Percentiles rank a stretch among this genome's conserved stretches.
Conservation (phyloP, 2,113 vertebrate species). For the Potamarius usumacintae region DNA sequence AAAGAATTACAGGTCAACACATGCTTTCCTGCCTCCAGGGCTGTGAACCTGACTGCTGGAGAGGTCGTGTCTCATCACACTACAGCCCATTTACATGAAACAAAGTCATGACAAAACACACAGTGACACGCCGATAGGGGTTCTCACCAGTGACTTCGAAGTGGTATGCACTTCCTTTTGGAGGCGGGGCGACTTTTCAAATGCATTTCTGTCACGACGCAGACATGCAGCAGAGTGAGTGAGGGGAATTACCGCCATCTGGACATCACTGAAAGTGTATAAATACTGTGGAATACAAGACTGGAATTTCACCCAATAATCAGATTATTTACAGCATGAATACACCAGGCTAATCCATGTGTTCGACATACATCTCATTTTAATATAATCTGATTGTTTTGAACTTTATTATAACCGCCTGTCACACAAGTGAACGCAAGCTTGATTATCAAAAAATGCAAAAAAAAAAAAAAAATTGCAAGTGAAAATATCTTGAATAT, state of each 20-base stretch:
- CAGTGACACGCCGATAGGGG: not conserved
- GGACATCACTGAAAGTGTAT: not conserved
- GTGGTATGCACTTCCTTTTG: not conserved
- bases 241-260: not conserved
- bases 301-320: not conserved
- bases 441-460: not conserved
- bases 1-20: conserved; percentile 41
- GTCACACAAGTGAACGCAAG: not conserved
- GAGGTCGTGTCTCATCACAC: not conserved
- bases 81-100: conserved; percentile 1
- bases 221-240: not conserved
- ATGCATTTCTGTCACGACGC: not conserved
- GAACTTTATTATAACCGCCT: not conserved
- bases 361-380: not conserved
- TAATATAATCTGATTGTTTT: not conserved
- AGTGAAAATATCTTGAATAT: not conserved
- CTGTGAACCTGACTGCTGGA: conserved; percentile 26
- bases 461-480: not conserved
- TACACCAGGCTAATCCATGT: not conserved
- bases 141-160: not conserved
- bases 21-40: conserved; percentile 22
- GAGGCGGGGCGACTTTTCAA: not conserved
- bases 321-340: not conserved
- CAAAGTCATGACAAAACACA: not conserved
- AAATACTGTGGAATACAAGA: not conserved